Evolutionary conservation across 2,797 vertebrate species (phyloP).

Genomic region (Rhinichthys osculus): DNA sequence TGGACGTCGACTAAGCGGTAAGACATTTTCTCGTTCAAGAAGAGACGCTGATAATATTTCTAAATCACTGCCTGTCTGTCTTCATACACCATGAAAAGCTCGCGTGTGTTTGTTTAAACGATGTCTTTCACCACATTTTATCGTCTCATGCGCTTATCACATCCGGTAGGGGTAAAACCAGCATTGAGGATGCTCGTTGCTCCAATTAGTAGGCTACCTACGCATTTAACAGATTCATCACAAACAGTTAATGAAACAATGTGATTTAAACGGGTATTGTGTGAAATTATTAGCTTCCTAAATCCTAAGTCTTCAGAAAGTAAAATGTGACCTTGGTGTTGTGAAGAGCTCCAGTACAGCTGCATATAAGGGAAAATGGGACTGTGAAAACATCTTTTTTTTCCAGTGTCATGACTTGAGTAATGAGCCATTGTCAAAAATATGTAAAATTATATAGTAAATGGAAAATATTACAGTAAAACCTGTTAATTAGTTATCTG

Average conservation of each 20-base stretch:
- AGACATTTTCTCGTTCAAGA: neutral
- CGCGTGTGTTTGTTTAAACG: slow-evolving; percentile 6
- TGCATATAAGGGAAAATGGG: slow-evolving; percentile 1
- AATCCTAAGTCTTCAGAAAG: neutral
- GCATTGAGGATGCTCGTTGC: neutral
- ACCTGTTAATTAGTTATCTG: neutral
- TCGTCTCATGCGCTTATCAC: neutral
- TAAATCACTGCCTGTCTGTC: slow-evolving; percentile 19
- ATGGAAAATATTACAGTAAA: neutral
- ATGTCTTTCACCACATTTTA: slow-evolving; percentile 13
- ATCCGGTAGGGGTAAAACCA: neutral
- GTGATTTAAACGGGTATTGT: neutral
- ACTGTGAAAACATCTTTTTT: neutral
- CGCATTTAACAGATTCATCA: slow-evolving; percentile 17
- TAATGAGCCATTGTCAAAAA: neutral
- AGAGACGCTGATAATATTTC: neutral
- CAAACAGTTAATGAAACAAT: neutral
- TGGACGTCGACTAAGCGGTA: slow-evolving; percentile 25
- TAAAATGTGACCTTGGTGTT: slow-evolving; percentile 25
- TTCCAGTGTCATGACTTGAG: neutral
- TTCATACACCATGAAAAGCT: neutral
- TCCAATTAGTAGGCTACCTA: slow-evolving; percentile 15
- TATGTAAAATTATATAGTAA: neutral
- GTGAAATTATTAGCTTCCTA: neutral
- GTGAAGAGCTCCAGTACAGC: neutral